A percentile compares a stretch with the other conserved stretches of the same genome.
These are phyloP conservation scores for Sylvilagus floridanus DNA, from an alignment of 2,797 vertebrate species.

Conservation along the genomic window DNA sequence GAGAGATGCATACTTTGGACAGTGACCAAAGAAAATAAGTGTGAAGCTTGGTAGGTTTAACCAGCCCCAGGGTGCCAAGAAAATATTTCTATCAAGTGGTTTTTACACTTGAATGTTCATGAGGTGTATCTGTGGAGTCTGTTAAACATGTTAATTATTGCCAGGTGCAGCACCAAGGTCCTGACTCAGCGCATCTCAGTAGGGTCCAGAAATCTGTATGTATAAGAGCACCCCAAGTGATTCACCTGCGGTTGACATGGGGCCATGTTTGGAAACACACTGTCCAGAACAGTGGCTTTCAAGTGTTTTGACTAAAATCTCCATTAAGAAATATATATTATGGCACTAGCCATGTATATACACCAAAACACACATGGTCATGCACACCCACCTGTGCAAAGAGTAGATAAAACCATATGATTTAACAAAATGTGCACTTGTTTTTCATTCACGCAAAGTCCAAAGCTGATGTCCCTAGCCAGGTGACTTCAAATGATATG, in stretches of 20 bases:
- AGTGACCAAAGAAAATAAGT: constrained; percentile 68
- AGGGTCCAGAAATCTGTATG: background rate
- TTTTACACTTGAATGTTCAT: constrained; percentile 55
- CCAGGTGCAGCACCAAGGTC: background rate
- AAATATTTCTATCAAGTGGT: constrained; percentile 48
- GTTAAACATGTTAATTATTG: constrained; percentile 26
- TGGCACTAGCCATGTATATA: background rate
- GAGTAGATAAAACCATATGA: background rate
- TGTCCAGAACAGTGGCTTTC: background rate
- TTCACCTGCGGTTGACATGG: background rate
- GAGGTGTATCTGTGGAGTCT: constrained; percentile 9
- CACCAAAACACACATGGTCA: background rate
- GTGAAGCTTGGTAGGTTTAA: constrained; percentile 18
- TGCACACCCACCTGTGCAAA: accelerated
- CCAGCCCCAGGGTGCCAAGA: constrained; percentile 47
- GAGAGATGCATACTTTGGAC: constrained; percentile 35
- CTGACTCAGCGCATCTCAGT: background rate
- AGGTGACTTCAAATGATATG: background rate
- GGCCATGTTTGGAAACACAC: background rate
- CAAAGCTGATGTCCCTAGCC: background rate
- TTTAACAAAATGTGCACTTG: background rate
- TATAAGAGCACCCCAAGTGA: background rate
- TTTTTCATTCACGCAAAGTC: background rate
- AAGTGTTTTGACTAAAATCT: constrained; percentile 12
- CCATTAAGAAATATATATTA: background rate